Evolutionary conservation across 1,140 invertebrate genomes (phyloP).

Genomic region (Asobara japonica): DNA sequence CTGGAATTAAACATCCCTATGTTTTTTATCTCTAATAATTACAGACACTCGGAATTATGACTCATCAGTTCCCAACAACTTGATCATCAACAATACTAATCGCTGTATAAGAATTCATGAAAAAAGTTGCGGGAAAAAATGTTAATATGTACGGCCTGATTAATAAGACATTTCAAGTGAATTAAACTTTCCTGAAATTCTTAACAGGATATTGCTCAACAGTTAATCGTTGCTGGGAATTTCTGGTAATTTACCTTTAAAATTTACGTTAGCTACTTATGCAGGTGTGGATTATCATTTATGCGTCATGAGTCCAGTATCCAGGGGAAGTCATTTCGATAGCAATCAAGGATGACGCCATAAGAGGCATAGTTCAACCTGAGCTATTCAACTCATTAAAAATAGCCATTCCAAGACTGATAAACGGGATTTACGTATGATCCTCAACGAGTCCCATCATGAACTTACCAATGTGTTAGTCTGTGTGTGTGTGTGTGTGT

Average conservation of each 20-base stretch:
- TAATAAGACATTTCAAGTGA: neutral
- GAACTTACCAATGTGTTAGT: no score
- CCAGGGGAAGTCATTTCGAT: neutral
- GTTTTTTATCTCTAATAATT: neutral
- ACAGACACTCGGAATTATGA: neutral
- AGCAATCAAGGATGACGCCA: neutral
- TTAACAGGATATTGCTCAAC: neutral
- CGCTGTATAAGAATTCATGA: neutral
- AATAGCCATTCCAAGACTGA: neutral
- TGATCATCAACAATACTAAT: neutral
- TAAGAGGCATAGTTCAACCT: neutral
- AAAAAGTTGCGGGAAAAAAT: neutral
- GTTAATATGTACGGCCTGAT: neutral
- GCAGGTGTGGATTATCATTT: neutral
- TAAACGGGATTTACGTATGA: no score
- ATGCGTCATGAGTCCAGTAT: neutral
- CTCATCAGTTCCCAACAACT: neutral
- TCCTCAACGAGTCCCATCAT: no score
- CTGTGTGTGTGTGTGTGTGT: no score
- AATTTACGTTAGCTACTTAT: neutral
- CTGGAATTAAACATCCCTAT: no score
- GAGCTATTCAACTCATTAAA: neutral
- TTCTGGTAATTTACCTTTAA: neutral
- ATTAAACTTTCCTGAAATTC: neutral
- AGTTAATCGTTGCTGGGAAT: conserved; percentile 4